phyloP scores from a whole-genome alignment of 1,140 invertebrate species.

The Cyclina sinensis region DNA sequence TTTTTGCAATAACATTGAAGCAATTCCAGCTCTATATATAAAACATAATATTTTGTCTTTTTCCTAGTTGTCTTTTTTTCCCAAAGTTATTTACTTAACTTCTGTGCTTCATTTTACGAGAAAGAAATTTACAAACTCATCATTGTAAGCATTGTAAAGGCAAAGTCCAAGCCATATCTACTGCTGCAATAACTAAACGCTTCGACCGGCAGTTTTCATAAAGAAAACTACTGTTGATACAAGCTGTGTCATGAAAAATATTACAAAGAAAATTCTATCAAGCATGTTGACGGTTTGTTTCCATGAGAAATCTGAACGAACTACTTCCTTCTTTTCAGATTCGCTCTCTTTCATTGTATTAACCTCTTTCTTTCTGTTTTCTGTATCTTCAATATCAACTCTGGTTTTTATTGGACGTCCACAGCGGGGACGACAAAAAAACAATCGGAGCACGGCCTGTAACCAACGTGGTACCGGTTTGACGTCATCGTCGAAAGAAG shows the following conservation, averaged over 20 bases:
- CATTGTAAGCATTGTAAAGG: too few species aligned
- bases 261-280: constrained; percentile 9
- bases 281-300: not conserved
- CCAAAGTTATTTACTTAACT: too few species aligned
- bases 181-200: too few species aligned
- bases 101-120: too few species aligned
- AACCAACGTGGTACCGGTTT: not conserved
- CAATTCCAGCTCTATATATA: too few species aligned
- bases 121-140: too few species aligned
- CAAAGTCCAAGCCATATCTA: too few species aligned
- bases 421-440: not conserved
- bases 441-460: not conserved
- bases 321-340: not conserved
- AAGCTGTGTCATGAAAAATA: not conserved
- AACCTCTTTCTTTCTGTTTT: not conserved
- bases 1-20: too few species aligned
- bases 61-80: too few species aligned
- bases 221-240: constrained; percentile 8
- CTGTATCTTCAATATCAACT: too few species aligned
- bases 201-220: too few species aligned
- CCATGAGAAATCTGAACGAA: not conserved
- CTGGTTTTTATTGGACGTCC: not conserved
- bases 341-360: not conserved
- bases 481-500: not conserved
- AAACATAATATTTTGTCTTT: too few species aligned